phyloP scores from a whole-genome alignment of 2,113 vertebrate species.

The Vanacampus margaritifer region DNA sequence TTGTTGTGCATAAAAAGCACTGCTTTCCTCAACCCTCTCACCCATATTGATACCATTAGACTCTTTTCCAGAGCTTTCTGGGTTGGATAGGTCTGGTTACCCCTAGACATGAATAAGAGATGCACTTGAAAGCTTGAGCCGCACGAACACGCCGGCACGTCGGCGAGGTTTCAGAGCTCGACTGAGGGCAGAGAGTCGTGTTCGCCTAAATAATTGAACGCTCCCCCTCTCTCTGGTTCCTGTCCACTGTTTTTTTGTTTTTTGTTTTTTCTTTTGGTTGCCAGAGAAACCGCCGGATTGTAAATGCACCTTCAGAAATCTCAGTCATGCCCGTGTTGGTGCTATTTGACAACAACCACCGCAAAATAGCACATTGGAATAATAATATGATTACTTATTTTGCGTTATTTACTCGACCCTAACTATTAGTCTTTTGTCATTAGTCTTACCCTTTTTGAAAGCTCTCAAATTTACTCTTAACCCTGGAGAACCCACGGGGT shows the following conservation, averaged over 20 bases:
- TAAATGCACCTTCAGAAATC: conserved; percentile 3
- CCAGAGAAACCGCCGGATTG: background rate
- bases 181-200: conserved; percentile 42
- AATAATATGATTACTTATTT: too few relatives aligned
- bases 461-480: too few relatives aligned
- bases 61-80: conserved; percentile 43
- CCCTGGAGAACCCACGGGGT: too few relatives aligned
- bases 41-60: background rate
- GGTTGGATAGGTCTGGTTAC: conserved; percentile 60
- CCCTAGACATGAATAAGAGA: conserved; percentile 62
- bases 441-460: too few relatives aligned
- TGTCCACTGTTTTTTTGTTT: conserved; percentile 11
- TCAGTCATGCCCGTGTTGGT: background rate
- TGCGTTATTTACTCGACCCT: too few relatives aligned
- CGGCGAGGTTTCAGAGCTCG: conserved; percentile 44
- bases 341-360: background rate
- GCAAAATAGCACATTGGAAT: too few relatives aligned
- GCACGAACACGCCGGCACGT: conserved; percentile 40
- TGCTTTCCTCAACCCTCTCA: conserved; percentile 4
- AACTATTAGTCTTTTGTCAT: too few relatives aligned
- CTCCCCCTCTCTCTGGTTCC: conserved; percentile 9
- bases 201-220: conserved; percentile 68
- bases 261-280: conserved; percentile 3
- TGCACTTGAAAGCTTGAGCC: conserved; percentile 55
- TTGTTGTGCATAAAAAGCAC: background rate